Evolutionary conservation across 2,888 invertebrate species (phyloP).

Genomic region (Diachrysia chrysitis): DNA sequence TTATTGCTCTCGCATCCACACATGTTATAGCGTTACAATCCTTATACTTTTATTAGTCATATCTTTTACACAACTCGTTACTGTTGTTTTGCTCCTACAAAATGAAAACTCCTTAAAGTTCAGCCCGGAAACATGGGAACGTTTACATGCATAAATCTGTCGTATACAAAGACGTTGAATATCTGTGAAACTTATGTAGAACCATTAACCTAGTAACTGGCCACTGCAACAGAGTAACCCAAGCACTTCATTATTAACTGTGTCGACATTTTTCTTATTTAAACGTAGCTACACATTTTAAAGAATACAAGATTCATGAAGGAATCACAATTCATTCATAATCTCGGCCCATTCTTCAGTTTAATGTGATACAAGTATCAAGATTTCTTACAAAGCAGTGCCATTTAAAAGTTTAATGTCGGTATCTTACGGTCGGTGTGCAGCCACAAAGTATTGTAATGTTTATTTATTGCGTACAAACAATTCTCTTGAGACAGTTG

Average conservation of each 20-base stretch:
- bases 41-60: conserved; percentile 56
- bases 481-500: conserved; percentile 61
- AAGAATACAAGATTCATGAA: conserved; percentile 59
- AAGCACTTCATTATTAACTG: conserved; percentile 6
- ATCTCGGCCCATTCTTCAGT: conserved; percentile 62
- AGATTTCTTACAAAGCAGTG: conserved; percentile 61
- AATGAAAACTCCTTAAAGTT: neutral
- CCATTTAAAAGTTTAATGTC: conserved; percentile 72
- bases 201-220: conserved; percentile 2
- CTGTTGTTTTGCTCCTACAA: neutral
- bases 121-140: neutral
- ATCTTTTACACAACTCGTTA: conserved; percentile 32
- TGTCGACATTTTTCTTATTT: neutral
- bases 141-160: neutral
- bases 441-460: conserved; percentile 68
- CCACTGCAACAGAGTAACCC: neutral
- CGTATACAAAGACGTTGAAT: neutral
- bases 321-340: conserved; percentile 67
- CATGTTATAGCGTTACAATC: conserved; percentile 66
- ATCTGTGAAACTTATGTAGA: neutral
- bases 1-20: conserved; percentile 66
- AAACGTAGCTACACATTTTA: conserved; percentile 53
- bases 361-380: conserved; percentile 59
- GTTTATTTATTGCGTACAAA: conserved; percentile 73
- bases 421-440: conserved; percentile 44